Evolutionary conservation across 1,140 invertebrate genomes (phyloP), one percentile per base, ranked within the genome.

Genomic region (Fopius arisanus): DNA sequence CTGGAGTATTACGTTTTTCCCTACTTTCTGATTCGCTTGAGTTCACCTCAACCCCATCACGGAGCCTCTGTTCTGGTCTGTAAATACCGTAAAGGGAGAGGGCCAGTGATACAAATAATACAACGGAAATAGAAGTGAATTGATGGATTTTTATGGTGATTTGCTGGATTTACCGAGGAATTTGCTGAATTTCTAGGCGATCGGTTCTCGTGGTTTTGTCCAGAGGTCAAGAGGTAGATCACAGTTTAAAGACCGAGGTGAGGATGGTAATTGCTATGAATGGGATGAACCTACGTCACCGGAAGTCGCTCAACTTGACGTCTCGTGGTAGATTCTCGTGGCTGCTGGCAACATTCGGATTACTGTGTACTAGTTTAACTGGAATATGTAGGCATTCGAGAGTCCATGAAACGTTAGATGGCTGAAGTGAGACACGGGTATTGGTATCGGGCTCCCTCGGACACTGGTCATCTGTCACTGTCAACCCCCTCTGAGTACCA

Each of bases 401-500:
- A 59, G 54, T 59, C 19, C 23, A 59, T 59, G 54, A 59, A 26
- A 59, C 54, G 23, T 26, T 59, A 14, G 54, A 19, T 26, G 21
- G 23, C 3, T 48, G 43, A 48, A 48, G 43, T 48, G 43, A 48
- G 43, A 48, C 43, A 48, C 43, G 43, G 43, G 43, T 48, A 3
- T 59, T 12, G 19, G 23, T 59, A 59, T 37, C 23, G 54, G 54
- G 54, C 19, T 26, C 76, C 78, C 75, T 72, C 54, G 80, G 80
- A 81, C 81, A 80, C 77, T 75, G 80, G 79, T 82, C 81, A 83
- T 83, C 77, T 77, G 81, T 83, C 82, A 83, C 76, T 83, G 81
- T 83, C 82, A 78, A 67, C 70, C 75, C 66, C 77, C 75, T 62
- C 65, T 67, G 76, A 77, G 77, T 78, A 74, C 75, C 77, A 70